Conservation (phyloP, 1,140 invertebrate species). For the Drosophila ironensis region DNA sequence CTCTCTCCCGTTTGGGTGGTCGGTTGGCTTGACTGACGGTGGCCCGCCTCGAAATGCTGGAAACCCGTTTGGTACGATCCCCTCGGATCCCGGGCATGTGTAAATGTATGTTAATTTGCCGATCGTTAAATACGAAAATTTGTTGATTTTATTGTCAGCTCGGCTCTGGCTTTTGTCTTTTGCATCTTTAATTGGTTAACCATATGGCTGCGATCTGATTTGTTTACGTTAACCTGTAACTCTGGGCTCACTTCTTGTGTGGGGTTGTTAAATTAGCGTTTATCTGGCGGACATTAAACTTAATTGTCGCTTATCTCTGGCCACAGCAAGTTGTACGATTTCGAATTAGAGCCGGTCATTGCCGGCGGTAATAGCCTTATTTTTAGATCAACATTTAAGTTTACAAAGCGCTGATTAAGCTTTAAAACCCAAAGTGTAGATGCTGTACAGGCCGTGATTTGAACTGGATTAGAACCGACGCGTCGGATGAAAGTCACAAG, state of each 20-base stretch:
- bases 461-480: no score
- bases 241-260: slow-evolving; percentile 27
- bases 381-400: no score
- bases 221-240: slow-evolving; percentile 30
- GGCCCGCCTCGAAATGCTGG: slow-evolving; percentile 23
- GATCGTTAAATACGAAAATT: slow-evolving; percentile 68
- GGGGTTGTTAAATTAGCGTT: slow-evolving; percentile 45
- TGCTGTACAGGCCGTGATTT: no score
- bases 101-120: slow-evolving; percentile 72
- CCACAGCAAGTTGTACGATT: slow-evolving; percentile 9
- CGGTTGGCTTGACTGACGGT: slow-evolving; percentile 35
- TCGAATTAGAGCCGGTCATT: neutral
- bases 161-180: slow-evolving; percentile 42
- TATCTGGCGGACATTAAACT: slow-evolving; percentile 32
- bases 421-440: no score
- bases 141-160: slow-evolving; percentile 69
- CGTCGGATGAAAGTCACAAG: no score
- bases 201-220: slow-evolving; percentile 39
- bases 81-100: slow-evolving; percentile 24
- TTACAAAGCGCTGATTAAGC: no score
- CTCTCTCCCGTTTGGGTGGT: slow-evolving; percentile 35
- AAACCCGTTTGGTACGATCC: slow-evolving; percentile 52
- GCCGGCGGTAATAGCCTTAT: no score
- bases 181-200: slow-evolving; percentile 45
- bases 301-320: slow-evolving; percentile 21